A percentile compares a stretch with the other conserved stretches of the same genome.
phyloP scores from a whole-genome alignment of 2,113 vertebrate species.

The Labeo catla region DNA sequence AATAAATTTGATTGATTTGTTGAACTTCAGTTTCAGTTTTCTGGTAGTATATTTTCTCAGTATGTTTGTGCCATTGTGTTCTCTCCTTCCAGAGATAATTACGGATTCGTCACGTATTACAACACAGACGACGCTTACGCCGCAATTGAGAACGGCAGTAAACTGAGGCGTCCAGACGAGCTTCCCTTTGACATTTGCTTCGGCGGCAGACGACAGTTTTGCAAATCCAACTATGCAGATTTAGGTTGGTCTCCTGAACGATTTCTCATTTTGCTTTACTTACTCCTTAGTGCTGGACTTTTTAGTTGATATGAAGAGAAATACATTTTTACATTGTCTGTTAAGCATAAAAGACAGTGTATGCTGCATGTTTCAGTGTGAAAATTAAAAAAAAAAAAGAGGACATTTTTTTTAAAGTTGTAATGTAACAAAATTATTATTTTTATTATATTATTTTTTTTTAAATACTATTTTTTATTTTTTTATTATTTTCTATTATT shows the following conservation, averaged over 20 bases:
- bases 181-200: conserved; percentile 96
- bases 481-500: too few relatives aligned
- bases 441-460: too few relatives aligned
- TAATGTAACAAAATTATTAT: too few relatives aligned
- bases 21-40: too few relatives aligned
- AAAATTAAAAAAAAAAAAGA: too few relatives aligned
- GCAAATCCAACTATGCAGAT: conserved; percentile 88
- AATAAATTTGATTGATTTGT: too few relatives aligned
- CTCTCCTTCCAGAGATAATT: conserved; percentile 84
- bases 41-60: background rate
- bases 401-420: too few relatives aligned
- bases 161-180: conserved; percentile 87
- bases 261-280: background rate
- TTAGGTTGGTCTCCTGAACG: conserved; percentile 77
- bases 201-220: conserved; percentile 93
- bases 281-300: background rate
- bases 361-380: too few relatives aligned
- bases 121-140: conserved; percentile 88
- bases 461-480: too few relatives aligned
- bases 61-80: background rate
- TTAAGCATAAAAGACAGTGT: background rate
- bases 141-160: conserved; percentile 91
- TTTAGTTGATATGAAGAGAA: background rate
- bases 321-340: background rate
- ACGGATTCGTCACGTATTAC: conserved; percentile 94